Percentiles rank a stretch among this genome's conserved stretches.
Evolutionary conservation across 2,797 vertebrate genomes (phyloP).

Genomic region (Glossophaga mutica): DNA sequence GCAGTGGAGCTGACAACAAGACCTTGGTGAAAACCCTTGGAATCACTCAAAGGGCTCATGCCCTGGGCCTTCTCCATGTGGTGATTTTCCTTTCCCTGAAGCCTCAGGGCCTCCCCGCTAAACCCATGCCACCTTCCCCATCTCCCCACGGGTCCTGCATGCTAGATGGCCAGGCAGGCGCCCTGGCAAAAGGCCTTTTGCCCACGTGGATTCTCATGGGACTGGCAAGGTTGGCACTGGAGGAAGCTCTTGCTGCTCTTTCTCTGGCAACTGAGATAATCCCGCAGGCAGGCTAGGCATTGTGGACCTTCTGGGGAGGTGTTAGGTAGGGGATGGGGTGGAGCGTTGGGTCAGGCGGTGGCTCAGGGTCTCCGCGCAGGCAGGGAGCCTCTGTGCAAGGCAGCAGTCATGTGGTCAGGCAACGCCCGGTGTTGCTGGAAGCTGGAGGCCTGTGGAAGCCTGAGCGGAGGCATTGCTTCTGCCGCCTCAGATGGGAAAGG

Average conservation of each 20-base stretch:
- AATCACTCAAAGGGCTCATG: neutral
- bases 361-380: neutral
- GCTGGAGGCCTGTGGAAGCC: neutral
- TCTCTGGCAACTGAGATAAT: neutral
- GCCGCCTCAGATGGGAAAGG: neutral
- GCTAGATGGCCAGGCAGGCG: neutral
- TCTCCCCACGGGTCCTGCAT: neutral
- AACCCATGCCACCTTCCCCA: fast-evolving
- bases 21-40: neutral
- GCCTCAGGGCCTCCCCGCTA: neutral
- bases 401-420: fast-evolving
- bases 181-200: neutral
- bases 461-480: neutral
- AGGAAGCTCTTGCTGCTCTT: neutral
- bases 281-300: fast-evolving
- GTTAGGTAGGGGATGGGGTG: neutral
- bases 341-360: fast-evolving
- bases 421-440: neutral
- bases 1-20: neutral
- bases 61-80: neutral
- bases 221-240: neutral
- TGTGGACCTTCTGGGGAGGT: fast-evolving
- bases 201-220: neutral
- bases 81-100: neutral
- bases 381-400: fast-evolving